Conservation (phyloP, 1,140 invertebrate species). For the Tachypleus tridentatus region DNA sequence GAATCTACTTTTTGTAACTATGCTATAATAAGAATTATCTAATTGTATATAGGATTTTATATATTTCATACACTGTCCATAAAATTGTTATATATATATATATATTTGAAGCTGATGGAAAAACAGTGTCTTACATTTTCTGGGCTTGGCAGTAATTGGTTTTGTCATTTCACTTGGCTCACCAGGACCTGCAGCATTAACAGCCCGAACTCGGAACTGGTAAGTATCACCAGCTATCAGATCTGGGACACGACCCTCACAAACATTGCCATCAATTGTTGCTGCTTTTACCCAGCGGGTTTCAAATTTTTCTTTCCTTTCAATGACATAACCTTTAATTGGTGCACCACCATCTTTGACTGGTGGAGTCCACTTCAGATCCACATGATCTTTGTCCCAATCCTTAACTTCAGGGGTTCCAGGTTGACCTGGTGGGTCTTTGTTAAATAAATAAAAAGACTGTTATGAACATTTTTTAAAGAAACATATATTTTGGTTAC, state of each 20-base stretch:
- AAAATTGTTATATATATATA: background rate
- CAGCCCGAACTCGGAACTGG: conserved; percentile 87
- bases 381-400: conserved; percentile 90
- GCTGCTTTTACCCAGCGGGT: conserved; percentile 73
- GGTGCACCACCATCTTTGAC: conserved; percentile 80
- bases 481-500: no score
- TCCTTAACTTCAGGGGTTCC: conserved; percentile 76
- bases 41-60: background rate
- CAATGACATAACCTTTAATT: conserved; percentile 83
- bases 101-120: background rate
- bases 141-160: conserved; percentile 64
- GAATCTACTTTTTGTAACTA: conserved; percentile 34
- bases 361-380: conserved; percentile 82
- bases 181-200: conserved; percentile 48
- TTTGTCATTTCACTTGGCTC: conserved; percentile 60
- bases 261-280: conserved; percentile 54
- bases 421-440: conserved; percentile 81
- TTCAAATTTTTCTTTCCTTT: conserved; percentile 81
- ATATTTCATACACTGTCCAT: background rate
- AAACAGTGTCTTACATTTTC: conserved; percentile 51
- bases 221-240: conserved; percentile 90
- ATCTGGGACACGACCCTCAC: conserved; percentile 68
- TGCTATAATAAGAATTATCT: background rate
- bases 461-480: no score
- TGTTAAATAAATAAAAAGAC: conserved; percentile 1